Conservation (phyloP, 64 coral and sea anemone genomes). For the Montipora cactus region DNA sequence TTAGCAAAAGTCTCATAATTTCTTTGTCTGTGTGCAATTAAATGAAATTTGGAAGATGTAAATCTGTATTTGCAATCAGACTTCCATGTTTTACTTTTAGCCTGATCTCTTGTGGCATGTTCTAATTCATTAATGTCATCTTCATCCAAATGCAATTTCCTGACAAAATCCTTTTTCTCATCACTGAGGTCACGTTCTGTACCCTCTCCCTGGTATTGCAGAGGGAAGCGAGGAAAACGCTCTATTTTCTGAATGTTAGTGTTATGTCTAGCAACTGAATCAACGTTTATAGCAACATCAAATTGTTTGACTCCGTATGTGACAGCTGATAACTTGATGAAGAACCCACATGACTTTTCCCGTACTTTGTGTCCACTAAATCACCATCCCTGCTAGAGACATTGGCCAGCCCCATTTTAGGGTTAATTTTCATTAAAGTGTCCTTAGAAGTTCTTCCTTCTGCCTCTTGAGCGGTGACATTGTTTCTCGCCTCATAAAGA, state of each 20-base stretch:
- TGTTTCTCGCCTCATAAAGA: constrained; percentile 56
- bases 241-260: neutral
- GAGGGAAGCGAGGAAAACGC: neutral
- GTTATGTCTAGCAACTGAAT: neutral
- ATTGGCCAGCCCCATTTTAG: constrained; percentile 40
- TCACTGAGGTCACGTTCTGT: no score
- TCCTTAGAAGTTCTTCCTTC: constrained; percentile 32
- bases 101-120: neutral
- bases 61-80: no score
- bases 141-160: neutral
- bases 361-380: constrained; percentile 41
- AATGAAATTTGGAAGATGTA: no score
- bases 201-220: neutral
- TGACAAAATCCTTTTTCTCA: neutral
- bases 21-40: neutral
- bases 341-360: constrained; percentile 28
- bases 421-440: constrained; percentile 26
- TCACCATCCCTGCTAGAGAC: constrained; percentile 7
- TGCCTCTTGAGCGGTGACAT: neutral
- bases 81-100: no score
- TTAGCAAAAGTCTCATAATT: neutral
- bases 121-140: no score
- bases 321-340: constrained; percentile 43
- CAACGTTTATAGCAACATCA: constrained; percentile 12
- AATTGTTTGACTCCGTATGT: neutral